Base-by-base conservation (phyloP, 2,888 invertebrate species). In the Pandemis heparana region DNA sequence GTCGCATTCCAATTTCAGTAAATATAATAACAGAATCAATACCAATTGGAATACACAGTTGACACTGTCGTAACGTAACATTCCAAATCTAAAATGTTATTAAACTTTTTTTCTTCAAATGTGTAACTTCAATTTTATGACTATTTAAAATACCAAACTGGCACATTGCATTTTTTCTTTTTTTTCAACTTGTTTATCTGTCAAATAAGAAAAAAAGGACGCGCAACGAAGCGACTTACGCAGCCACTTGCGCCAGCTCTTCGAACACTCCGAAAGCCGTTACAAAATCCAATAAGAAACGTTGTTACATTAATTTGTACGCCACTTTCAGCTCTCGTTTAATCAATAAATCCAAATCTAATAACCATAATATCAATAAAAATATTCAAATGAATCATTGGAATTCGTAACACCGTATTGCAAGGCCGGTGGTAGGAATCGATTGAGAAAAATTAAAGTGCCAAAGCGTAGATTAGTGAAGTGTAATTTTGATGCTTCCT, bases 301-400 rank as follows among this genome's bases (percentile, higher is more conserved):
- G 53, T 56, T 12, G 60, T 73, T 59, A 73, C 43, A 63, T 43
- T 53, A 68, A 69, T 73, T 64, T 64, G 68, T 59, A 73, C 68
- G 63, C 59, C 59, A 59, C 48, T 69, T 73, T 64, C 16, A 32
- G 56, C 12, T 72, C 72, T 59, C 63, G 68, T 73, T 73, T 23
- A 59, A 59, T 59, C 48, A 64, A 59, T 68, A 73, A 48, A 69
- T 39, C 41, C 60, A 69, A 69, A 64, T 60, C 32, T 43, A 43
- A 70, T 70, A 32, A 61, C 69, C 68, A 60, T 64, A 38, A 61
- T 74, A 65, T 65, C 69, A 53, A 70, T 74, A 65, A 74, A 66
- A 61, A 64, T 70, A 65, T 65, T 46, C n/a, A 59, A 69, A 72
- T 43, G 14, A 48, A 10, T 43, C 60, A 60, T 65, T 39, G 14